phyloP scores from a whole-genome alignment of 2,113 vertebrate species.

The Archilochus colubris region DNA sequence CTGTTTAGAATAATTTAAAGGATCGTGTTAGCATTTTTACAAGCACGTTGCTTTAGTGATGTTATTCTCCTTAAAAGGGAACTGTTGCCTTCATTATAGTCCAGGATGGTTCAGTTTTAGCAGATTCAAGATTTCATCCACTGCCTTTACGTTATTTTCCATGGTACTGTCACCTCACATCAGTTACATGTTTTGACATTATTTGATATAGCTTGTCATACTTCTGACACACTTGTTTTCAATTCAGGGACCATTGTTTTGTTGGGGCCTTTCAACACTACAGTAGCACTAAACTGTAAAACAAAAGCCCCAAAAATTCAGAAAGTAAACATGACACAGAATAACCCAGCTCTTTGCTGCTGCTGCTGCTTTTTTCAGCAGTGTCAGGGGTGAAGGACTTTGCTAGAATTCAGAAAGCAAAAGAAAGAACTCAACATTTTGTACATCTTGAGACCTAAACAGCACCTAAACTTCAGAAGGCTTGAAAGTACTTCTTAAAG shows the following conservation, averaged over 20 bases:
- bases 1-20: slow-evolving; percentile 56
- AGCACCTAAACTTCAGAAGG: not conserved
- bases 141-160: not conserved
- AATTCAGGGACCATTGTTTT: not conserved
- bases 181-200: not conserved
- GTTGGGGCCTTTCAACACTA: not conserved
- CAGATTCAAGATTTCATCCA: not conserved
- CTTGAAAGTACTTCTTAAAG: not conserved
- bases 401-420: not conserved
- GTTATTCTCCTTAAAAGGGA: slow-evolving; percentile 54
- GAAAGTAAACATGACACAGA: not conserved
- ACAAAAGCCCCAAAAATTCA: not conserved
- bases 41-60: not conserved
- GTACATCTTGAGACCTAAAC: not conserved
- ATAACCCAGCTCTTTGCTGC: not conserved
- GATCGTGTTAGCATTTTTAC: not conserved
- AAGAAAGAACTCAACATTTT: not conserved
- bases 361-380: not conserved
- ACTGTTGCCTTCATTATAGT: not conserved
- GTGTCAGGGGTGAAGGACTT: not conserved
- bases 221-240: not conserved
- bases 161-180: not conserved
- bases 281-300: not conserved
- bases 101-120: not conserved
- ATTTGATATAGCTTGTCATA: not conserved